phyloP scores from a whole-genome alignment of 2,113 vertebrate species.

The Siphamia tubifer region DNA sequence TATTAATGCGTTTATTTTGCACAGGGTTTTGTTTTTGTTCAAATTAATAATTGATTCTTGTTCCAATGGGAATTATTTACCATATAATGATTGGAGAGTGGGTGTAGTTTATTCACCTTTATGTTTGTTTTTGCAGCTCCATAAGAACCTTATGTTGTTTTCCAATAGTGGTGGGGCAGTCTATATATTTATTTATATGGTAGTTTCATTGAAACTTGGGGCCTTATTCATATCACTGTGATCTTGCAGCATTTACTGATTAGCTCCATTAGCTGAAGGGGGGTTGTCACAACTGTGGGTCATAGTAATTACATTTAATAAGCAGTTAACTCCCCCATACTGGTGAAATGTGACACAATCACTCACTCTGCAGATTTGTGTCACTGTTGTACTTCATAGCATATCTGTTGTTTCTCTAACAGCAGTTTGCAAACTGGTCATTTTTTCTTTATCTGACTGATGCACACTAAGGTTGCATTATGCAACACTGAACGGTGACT shows the following conservation, averaged over 20 bases:
- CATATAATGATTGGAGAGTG: constrained; percentile 6
- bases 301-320: constrained; percentile 43
- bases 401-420: neutral
- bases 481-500: neutral
- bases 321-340: neutral
- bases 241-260: neutral
- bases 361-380: neutral
- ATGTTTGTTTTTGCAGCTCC: neutral
- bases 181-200: constrained; percentile 9
- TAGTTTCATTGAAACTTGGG: constrained; percentile 31
- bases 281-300: neutral
- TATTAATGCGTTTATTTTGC: neutral
- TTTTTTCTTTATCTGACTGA: neutral
- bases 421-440: neutral
- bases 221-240: constrained; percentile 7
- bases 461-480: neutral
- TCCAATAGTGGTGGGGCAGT: neutral
- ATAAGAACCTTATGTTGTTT: neutral
- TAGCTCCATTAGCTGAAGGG: constrained; percentile 1
- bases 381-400: neutral
- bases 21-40: neutral
- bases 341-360: neutral
- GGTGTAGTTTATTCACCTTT: constrained; percentile 25
- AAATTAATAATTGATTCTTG: constrained; percentile 13
- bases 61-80: neutral